Evolutionary conservation across 1,140 invertebrate species (phyloP), one percentile per base, ranked within the genome.

Genomic region (Drosophila guanche): DNA sequence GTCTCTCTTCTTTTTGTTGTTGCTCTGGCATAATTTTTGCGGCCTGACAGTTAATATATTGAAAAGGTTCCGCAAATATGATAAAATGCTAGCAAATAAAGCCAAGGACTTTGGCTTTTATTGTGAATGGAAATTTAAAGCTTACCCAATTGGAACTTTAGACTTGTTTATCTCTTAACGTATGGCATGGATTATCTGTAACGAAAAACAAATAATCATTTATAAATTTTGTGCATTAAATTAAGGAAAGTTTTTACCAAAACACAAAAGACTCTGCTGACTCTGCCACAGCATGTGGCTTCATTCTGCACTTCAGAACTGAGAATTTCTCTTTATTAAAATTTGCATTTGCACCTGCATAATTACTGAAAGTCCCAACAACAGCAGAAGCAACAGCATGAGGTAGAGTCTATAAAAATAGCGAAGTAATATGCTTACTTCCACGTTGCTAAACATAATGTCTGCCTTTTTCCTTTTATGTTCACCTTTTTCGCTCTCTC

Each of bases 401-500:
- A 29, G 10, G 53, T 2, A 29, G 51, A 50, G 14, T 65, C 46
- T 59, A 61, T 58, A 55, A 72, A 76, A 76, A 67, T 67, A 62
- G 63, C 54, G 54, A 75, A 75, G 65, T 77, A 77, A 77, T 75
- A 70, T 77, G 71, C 75, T 77, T 77, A 77, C 71, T 77, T 77
- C 75, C 75, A 60, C 65, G 75, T 65, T 77, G 75, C 70, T 70
- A 70, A 77, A 61, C 71, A 75, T 70, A 69, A 74, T 74, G 63
- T 74, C 51, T 59, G 43, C 55, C 51, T 50, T 27, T 54, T 37
- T 23, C 42, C 20, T 40, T 25, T 40, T 25, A 14, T 27, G 12
- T 59, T 12, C 33, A 46, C 20, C 54, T 40, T 54, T 53, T 48
- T 54, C n/a, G 10, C 57, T 56, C 59, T 29, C 54, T 3, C 33